A percentile compares a stretch with the other conserved stretches of the same genome.
Evolutionary conservation across 2,888 invertebrate genomes (phyloP).

Genomic region (Andrena bicolor): DNA sequence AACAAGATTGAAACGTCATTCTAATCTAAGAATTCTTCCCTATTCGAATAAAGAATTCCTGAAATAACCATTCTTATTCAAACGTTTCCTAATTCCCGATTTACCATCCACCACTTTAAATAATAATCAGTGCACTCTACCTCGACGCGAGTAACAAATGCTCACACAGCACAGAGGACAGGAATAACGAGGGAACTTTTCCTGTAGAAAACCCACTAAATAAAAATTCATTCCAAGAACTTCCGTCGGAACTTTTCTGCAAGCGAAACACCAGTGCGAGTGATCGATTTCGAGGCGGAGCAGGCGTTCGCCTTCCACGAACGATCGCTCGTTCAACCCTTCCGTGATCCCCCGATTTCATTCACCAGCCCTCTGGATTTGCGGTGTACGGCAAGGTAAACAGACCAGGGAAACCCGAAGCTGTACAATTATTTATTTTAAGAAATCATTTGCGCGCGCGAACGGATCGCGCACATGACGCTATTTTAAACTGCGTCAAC

Average conservation of each 20-base stretch:
- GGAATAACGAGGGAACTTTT: background rate
- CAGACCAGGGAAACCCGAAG: background rate
- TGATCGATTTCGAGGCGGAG: constrained; percentile 15
- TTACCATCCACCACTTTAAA: too few relatives aligned
- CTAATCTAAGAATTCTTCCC: too few relatives aligned
- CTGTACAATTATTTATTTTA: constrained; percentile 37
- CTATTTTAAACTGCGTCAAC: constrained; percentile 41
- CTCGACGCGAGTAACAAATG: constrained; percentile 4
- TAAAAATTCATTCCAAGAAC: too few relatives aligned
- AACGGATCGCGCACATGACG: background rate
- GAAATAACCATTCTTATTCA: too few relatives aligned
- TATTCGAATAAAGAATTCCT: too few relatives aligned
- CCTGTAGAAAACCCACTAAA: background rate
- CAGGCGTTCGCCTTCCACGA: background rate
- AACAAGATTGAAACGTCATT: too few relatives aligned
- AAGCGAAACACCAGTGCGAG: background rate
- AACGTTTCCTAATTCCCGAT: too few relatives aligned
- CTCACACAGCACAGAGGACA: too few relatives aligned
- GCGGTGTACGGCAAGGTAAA: constrained; percentile 6
- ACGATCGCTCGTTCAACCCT: constrained; percentile 11
- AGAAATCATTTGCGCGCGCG: constrained; percentile 35
- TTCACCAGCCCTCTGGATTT: background rate
- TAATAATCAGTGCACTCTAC: too few relatives aligned
- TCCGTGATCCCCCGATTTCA: background rate
- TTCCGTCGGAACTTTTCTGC: too few relatives aligned